Conservation (phyloP, 2,888 invertebrate genomes). For the Drosophila kuntzei region DNA sequence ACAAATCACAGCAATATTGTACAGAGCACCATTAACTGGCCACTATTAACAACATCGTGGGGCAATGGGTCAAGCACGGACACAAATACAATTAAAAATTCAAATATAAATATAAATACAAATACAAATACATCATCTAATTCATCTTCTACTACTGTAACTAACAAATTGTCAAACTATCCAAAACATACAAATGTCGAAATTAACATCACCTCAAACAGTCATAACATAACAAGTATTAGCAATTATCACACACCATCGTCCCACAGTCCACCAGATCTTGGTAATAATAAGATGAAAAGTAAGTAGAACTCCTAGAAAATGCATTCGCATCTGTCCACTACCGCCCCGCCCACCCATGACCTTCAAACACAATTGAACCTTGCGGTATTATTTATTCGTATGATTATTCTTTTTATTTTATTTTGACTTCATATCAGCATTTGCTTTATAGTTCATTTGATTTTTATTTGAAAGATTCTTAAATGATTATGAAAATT, state of each 20-base stretch:
- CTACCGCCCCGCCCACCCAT: background rate
- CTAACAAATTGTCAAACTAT: slow-evolving; percentile 58
- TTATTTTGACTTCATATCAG: no score
- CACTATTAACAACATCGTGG: slow-evolving; percentile 38
- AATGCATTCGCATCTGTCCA: slow-evolving; percentile 7
- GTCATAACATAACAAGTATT: slow-evolving; percentile 62
- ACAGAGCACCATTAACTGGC: slow-evolving; percentile 83
- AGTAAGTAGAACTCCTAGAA: slow-evolving; percentile 63
- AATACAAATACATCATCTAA: slow-evolving; percentile 7
- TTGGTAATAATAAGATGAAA: slow-evolving; percentile 63
- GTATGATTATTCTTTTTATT: background rate
- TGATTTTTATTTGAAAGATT: no score
- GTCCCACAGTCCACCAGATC: slow-evolving; percentile 88
- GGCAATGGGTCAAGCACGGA: slow-evolving; percentile 26
- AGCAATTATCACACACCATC: slow-evolving; percentile 74
- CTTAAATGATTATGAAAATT: no score
- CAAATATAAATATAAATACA: slow-evolving; percentile 15
- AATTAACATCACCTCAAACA: slow-evolving; percentile 64
- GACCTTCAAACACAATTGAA: background rate
- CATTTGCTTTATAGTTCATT: no score
- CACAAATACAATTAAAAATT: slow-evolving; percentile 30
- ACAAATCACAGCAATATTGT: slow-evolving; percentile 83
- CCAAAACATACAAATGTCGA: slow-evolving; percentile 75
- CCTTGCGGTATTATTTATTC: background rate
- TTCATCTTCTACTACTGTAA: slow-evolving; percentile 27